phyloP scores from a whole-genome alignment of 2,888 invertebrate genomes.

The Ichneumon xanthorius region DNA sequence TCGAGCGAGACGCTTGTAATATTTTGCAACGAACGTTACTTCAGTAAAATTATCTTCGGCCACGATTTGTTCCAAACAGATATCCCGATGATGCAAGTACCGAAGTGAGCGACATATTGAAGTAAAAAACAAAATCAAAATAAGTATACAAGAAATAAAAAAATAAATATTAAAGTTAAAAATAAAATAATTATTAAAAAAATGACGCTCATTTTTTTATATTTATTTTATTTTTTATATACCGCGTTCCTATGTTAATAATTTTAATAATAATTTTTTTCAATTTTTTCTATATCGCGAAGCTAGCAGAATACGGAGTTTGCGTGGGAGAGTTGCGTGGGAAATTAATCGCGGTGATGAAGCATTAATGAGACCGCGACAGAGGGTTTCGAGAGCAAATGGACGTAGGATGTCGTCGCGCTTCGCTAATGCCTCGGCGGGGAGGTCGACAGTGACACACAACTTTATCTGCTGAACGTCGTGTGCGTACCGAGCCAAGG shows the following conservation, averaged over 20 bases:
- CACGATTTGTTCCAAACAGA: too few relatives aligned
- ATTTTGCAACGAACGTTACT: too few relatives aligned
- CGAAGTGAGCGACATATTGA: too few relatives aligned
- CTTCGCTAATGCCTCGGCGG: neutral
- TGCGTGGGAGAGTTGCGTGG: slow-evolving; percentile 1
- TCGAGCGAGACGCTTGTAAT: too few relatives aligned
- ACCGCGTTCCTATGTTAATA: too few relatives aligned
- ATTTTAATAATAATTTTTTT: too few relatives aligned
- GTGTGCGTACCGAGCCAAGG: too few relatives aligned
- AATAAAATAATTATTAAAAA: neutral
- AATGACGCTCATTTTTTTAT: neutral
- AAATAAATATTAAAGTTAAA: too few relatives aligned
- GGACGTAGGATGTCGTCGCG: slow-evolving; percentile 55
- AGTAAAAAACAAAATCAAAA: too few relatives aligned
- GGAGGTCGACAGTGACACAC: neutral
- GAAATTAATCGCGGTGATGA: slow-evolving; percentile 65
- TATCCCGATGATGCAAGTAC: too few relatives aligned
- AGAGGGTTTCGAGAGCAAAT: slow-evolving; percentile 46
- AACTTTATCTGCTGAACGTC: neutral
- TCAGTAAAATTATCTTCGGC: too few relatives aligned
- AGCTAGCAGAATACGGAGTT: neutral
- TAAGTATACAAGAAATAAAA: neutral
- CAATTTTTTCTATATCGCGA: neutral
- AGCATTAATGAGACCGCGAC: slow-evolving; percentile 67
- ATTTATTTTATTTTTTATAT: too few relatives aligned